These are phyloP conservation scores for Xyliphius kryptos DNA, from an alignment of 2,113 vertebrate species.

Conservation along the genomic window DNA sequence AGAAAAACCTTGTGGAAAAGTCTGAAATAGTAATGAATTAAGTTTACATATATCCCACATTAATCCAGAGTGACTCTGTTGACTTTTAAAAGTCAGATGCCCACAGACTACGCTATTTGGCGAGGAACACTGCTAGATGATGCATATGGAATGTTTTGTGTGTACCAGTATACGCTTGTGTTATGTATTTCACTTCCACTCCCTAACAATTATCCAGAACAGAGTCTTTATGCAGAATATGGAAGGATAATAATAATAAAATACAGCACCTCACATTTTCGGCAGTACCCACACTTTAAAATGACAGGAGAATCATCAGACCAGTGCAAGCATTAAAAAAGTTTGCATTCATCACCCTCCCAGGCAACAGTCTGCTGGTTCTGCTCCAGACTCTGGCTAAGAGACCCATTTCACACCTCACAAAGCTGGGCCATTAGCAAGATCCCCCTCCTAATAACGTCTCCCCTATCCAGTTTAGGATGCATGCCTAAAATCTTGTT, in stretches of 20 bases:
- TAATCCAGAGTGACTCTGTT: neutral
- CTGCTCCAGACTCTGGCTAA: constrained; percentile 17
- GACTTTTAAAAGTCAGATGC: neutral
- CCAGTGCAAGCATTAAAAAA: neutral
- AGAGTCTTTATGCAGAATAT: neutral
- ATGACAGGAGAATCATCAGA: constrained; percentile 22
- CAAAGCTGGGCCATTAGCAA: constrained; percentile 25
- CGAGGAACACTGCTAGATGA: neutral
- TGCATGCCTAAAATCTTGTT: constrained; percentile 16
- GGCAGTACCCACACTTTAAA: neutral
- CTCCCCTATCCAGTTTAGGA: constrained; percentile 4
- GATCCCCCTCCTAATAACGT: constrained; percentile 40
- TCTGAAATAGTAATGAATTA: neutral
- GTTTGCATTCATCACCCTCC: neutral
- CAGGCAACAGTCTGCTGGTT: constrained; percentile 15
- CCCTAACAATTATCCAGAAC: neutral
- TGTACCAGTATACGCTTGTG: neutral
- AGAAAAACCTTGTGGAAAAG: neutral
- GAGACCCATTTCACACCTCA: constrained; percentile 28
- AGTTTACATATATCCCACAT: too few species aligned
- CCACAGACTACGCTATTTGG: neutral
- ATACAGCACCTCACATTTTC: neutral
- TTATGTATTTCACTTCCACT: neutral
- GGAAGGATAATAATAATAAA: neutral
- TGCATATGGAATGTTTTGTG: too few species aligned